Conservation (phyloP, 2,113 vertebrate genomes). For the Butorides virescens region DNA sequence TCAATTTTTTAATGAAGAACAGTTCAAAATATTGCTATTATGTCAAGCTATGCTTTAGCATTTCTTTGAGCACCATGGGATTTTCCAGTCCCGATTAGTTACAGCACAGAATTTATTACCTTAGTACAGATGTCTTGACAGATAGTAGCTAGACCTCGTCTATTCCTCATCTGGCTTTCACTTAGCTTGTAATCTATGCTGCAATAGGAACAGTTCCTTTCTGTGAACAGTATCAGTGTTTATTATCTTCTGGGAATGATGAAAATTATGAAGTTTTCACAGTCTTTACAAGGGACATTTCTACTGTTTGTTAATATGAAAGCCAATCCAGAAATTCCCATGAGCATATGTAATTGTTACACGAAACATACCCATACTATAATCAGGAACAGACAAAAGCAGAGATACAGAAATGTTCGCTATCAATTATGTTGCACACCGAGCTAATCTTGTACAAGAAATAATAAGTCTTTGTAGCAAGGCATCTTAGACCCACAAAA, state of each 20-base stretch:
- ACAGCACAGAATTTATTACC: background rate
- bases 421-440: background rate
- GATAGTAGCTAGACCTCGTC: background rate
- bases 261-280: background rate
- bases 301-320: background rate
- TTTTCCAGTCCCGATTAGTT: background rate
- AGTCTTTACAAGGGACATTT: background rate
- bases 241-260: background rate
- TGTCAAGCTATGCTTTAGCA: background rate
- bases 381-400: background rate
- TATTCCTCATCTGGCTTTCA: background rate
- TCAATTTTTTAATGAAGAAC: background rate
- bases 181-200: background rate
- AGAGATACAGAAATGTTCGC: background rate
- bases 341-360: background rate
- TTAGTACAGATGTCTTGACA: background rate
- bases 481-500: background rate
- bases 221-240: background rate
- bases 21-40: background rate
- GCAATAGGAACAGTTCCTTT: background rate
- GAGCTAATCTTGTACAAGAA: background rate
- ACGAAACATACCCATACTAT: background rate
- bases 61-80: background rate
- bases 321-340: background rate
- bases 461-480: background rate